Base-by-base conservation (phyloP, 2,113 vertebrate genomes). In the Rhodinocichla rosea region DNA sequence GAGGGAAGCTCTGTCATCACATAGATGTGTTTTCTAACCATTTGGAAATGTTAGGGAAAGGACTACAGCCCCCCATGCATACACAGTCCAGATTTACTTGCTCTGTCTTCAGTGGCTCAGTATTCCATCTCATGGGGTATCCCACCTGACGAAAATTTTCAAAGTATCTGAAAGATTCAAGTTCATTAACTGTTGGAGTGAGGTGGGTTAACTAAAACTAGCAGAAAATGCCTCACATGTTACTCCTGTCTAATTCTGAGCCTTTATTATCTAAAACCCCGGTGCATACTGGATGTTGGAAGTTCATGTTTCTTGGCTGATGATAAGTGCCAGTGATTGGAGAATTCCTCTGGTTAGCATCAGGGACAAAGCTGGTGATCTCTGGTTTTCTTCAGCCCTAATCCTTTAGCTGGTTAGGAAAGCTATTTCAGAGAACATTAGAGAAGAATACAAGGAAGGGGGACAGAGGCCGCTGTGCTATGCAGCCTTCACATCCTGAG, bases 361-460 rank as follows among this genome's bases (percentile, higher is more conserved):
- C 86, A 85, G 62, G 55, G 47, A 50, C 77, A 60, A 78, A 94
- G 53, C 59, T 84, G 71, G 78, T 90, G 68, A 63, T 63, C 73
- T 96, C 93, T 87, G 84, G n/a, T 91, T 91, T 96, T 90, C 78
- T 87, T 97, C 91, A 94, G 20, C 52, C 76, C 78, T 96, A 91
- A 93, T 93, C 81, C 64, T 74, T 65, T 68, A 74, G 69, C 83
- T 81, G 57, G 14, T 89, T 45, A 45, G 53, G 50, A 88, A 92
- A 49, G 35, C 8, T 74, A 6, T 69, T 94, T 92, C 67, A 59
- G 83, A 87, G 28, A 81, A 20, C 33, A 65, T 57, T n/a, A 71
- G 56, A 42, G 85, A 89, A 68, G 67, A 59, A 39, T 6, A 92
- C 24, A 39, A 0, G 3, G 33, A 44, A 80, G 75, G 40, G 7